Conservation (phyloP, 2,888 invertebrate species). For the Sabatieria punctata region DNA sequence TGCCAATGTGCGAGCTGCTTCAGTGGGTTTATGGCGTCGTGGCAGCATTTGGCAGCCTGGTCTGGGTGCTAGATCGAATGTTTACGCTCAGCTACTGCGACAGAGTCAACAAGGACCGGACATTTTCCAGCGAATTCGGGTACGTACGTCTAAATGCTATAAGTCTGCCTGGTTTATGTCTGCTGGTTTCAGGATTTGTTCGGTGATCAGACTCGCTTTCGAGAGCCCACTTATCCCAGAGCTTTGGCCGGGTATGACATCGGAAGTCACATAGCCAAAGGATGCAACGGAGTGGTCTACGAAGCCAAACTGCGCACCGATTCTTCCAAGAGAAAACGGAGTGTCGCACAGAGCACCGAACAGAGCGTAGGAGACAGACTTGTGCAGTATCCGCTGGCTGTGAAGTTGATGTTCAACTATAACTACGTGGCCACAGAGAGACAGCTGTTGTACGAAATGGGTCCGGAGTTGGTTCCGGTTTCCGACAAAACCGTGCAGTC, state of each 20-base stretch:
- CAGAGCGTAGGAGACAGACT: too few relatives aligned
- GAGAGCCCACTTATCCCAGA: constrained; percentile 2
- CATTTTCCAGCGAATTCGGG: neutral
- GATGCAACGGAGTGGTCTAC: constrained; percentile 63
- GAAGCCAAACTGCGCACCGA: too few relatives aligned
- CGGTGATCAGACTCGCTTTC: too few relatives aligned
- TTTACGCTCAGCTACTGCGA: too few relatives aligned
- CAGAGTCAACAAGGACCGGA: neutral
- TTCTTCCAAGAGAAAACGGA: too few relatives aligned
- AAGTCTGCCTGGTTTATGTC: too few relatives aligned
- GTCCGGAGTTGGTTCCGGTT: constrained; percentile 57
- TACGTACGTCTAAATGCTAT: neutral
- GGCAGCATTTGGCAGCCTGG: too few relatives aligned
- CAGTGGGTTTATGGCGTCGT: too few relatives aligned
- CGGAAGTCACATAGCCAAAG: constrained; percentile 56
- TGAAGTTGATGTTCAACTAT: constrained; percentile 84
- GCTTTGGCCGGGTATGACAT: constrained; percentile 39
- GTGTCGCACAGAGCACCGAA: too few relatives aligned
- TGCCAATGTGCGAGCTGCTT: too few relatives aligned
- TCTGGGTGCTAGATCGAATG: too few relatives aligned
- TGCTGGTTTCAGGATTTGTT: too few relatives aligned
- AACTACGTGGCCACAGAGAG: constrained; percentile 61
- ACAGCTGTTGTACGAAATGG: constrained; percentile 58
- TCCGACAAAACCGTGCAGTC: constrained; percentile 6
- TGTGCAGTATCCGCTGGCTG: constrained; percentile 41